Evolutionary conservation across 2,888 invertebrate genomes (phyloP).

Genomic region (Epistrophella euchroma): DNA sequence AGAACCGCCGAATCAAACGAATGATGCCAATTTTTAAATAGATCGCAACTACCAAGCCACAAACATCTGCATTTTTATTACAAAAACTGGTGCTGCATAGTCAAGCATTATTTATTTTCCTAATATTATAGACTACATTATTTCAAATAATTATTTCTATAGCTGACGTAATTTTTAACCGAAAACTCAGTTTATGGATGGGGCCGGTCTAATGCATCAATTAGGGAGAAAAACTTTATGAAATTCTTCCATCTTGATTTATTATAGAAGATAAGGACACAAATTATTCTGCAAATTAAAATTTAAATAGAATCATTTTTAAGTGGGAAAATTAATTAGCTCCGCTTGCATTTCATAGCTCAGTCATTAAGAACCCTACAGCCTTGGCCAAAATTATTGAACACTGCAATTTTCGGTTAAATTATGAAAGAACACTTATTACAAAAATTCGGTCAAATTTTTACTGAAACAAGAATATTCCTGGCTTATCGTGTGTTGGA

Average conservation of each 20-base stretch:
- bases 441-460: too few relatives aligned
- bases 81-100: not conserved
- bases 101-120: slow-evolving; percentile 11
- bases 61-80: slow-evolving; percentile 6
- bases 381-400: not conserved
- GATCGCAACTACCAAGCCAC: not conserved
- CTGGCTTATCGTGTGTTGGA: too few relatives aligned
- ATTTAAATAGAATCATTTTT: not conserved
- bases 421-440: too few relatives aligned
- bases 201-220: slow-evolving; percentile 5
- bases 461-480: too few relatives aligned
- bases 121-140: slow-evolving; percentile 2
- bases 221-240: not conserved
- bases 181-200: not conserved
- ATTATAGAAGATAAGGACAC: not conserved
- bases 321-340: not conserved
- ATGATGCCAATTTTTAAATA: slow-evolving; percentile 11
- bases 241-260: not conserved
- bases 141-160: slow-evolving; percentile 7
- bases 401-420: not conserved
- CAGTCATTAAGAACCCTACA: not conserved
- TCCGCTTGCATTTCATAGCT: not conserved
- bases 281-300: slow-evolving; percentile 5
- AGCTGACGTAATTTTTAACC: not conserved
- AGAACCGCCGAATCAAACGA: not conserved